These are phyloP conservation scores for Brachyopa scutellaris DNA, from an alignment of 2,888 invertebrate genomes.

Conservation along the genomic window DNA sequence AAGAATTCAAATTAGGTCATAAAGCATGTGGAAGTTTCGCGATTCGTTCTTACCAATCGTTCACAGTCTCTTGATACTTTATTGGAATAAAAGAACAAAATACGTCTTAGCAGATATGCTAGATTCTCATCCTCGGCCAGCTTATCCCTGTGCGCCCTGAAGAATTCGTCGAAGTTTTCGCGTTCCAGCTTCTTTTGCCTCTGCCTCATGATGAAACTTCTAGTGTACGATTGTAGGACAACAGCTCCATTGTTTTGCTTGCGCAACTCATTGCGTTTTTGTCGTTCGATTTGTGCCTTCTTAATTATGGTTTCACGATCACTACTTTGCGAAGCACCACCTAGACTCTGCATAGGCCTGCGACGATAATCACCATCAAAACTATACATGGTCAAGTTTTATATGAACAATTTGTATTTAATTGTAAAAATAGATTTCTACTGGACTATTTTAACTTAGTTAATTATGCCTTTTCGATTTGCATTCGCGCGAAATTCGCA, in stretches of 20 bases:
- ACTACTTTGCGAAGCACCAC: constrained; percentile 90
- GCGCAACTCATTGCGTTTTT: constrained; percentile 92
- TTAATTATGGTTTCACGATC: constrained; percentile 86
- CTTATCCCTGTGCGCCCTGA: constrained; percentile 82
- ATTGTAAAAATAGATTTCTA: constrained; percentile 7
- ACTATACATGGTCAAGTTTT: constrained; percentile 84
- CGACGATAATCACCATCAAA: constrained; percentile 96
- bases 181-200: constrained; percentile 86
- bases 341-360: constrained; percentile 93
- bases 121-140: constrained; percentile 82
- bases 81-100: constrained; percentile 89
- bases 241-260: constrained; percentile 89
- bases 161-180: constrained; percentile 86
- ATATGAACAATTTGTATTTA: constrained; percentile 9
- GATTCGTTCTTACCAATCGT: constrained; percentile 85
- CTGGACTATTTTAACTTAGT: constrained; percentile 19
- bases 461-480: constrained; percentile 41
- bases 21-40: no score
- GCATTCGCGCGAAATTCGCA: constrained; percentile 47
- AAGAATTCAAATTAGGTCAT: constrained; percentile 30
- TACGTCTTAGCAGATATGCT: constrained; percentile 84
- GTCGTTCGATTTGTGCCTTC: constrained; percentile 92
- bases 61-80: constrained; percentile 84
- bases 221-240: constrained; percentile 90
- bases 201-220: constrained; percentile 89